phyloP scores from a whole-genome alignment of 1,140 invertebrate genomes.

The Anagrus nilaparvatae region DNA sequence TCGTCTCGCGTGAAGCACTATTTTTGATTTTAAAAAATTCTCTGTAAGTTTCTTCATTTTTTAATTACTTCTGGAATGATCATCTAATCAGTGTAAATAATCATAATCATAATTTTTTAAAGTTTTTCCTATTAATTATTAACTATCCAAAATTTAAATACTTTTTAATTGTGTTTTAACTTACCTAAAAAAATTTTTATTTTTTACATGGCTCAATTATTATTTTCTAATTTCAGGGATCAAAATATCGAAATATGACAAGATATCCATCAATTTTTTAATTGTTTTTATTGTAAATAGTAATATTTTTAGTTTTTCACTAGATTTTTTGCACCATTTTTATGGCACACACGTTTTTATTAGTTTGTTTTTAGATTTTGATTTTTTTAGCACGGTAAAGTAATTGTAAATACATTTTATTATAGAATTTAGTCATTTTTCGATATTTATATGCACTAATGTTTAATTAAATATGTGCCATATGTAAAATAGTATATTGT shows the following conservation, averaged over 20 bases:
- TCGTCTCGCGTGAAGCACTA: too few relatives aligned
- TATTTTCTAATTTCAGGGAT: conserved; percentile 18
- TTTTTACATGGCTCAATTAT: conserved; percentile 4
- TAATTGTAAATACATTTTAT: conserved; percentile 1
- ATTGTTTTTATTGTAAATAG: conserved; percentile 17
- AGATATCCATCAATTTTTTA: conserved; percentile 10
- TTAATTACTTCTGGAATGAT: too few relatives aligned
- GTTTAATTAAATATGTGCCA: too few relatives aligned
- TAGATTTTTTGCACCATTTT: not conserved
- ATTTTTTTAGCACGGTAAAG: conserved; percentile 15
- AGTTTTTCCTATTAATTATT: too few relatives aligned
- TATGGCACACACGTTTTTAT: conserved; percentile 6
- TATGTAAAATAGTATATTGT: too few relatives aligned
- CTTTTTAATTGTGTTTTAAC: conserved; percentile 1
- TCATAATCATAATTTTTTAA: too few relatives aligned
- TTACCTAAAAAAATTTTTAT: not conserved
- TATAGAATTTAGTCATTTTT: conserved; percentile 18
- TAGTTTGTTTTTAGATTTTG: conserved; percentile 9
- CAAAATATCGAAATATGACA: conserved; percentile 27
- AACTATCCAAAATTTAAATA: too few relatives aligned
- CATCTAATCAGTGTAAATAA: too few relatives aligned
- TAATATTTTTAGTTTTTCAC: conserved; percentile 17
- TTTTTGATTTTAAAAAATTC: too few relatives aligned
- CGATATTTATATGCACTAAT: conserved; percentile 13
- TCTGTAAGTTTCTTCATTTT: too few relatives aligned